phyloP scores from a whole-genome alignment of 2,113 vertebrate species.

The Apteryx owenii region DNA sequence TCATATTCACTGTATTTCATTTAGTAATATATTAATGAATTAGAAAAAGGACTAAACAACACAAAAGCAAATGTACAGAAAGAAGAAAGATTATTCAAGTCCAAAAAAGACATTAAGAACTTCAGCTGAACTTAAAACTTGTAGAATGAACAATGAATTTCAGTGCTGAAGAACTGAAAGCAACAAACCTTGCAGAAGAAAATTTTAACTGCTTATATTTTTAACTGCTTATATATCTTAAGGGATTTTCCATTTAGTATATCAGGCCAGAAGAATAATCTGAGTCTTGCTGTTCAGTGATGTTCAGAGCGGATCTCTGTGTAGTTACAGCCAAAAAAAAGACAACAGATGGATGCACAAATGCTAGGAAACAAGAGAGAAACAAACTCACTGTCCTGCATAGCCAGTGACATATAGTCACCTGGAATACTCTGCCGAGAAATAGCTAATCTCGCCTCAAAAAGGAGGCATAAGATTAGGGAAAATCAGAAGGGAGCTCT shows the following conservation, averaged over 20 bases:
- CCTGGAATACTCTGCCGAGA: background rate
- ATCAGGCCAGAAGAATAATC: background rate
- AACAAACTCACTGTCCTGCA: background rate
- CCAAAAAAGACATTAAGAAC: background rate
- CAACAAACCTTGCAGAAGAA: background rate
- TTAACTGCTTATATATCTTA: background rate
- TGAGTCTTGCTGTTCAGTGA: background rate
- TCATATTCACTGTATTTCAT: background rate
- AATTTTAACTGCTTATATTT: background rate
- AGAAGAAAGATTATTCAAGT: background rate
- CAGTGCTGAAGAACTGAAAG: background rate
- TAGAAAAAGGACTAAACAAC: background rate
- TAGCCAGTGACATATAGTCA: fast-evolving
- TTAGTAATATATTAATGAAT: background rate
- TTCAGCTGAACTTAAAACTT: background rate
- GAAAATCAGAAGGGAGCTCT: background rate
- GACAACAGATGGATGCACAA: background rate
- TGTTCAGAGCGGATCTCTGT: background rate
- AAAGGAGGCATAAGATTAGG: background rate
- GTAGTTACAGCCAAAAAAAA: background rate
- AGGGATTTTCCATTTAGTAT: background rate
- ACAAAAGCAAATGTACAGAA: background rate
- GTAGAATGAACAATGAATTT: background rate
- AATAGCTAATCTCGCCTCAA: background rate
- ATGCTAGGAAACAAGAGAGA: background rate